Evolutionary conservation across 2,113 vertebrate species (phyloP).

Genomic region (Panthera tigris): DNA sequence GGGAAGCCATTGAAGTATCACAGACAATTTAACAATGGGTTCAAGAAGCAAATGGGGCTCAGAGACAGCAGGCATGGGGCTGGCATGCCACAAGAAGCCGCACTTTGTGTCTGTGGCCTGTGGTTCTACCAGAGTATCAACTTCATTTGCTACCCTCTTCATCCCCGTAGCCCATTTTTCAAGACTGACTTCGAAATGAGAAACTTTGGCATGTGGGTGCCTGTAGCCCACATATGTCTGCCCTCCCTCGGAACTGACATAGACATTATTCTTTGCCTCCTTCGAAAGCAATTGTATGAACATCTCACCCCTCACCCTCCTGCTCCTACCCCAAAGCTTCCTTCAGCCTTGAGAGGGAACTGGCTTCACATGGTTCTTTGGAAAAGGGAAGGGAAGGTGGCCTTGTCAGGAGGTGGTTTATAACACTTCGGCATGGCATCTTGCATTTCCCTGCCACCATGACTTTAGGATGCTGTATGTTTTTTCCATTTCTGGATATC

Average conservation of each 20-base stretch:
- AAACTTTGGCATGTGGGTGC: neutral
- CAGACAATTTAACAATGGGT: neutral
- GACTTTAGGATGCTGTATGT: neutral
- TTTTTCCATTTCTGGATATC: neutral
- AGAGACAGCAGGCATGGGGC: neutral
- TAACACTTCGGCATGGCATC: neutral
- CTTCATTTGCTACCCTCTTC: neutral
- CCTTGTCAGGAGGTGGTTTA: neutral
- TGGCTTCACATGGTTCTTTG: neutral
- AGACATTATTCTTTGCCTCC: neutral
- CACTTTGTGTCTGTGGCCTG: neutral
- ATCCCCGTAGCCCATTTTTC: too few species aligned
- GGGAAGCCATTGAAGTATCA: neutral
- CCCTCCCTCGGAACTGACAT: neutral
- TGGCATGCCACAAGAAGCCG: neutral
- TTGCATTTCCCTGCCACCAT: neutral
- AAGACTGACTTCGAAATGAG: neutral
- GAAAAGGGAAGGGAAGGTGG: neutral
- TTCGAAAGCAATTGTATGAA: neutral
- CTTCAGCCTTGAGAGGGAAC: neutral
- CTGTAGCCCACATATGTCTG: neutral
- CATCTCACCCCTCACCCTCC: rapidly evolving
- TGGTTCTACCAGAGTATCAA: neutral
- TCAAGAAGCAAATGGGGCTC: neutral
- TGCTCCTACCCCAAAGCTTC: neutral